Conservation (phyloP, 1,140 invertebrate genomes). For the Pogonognathellus flavescens region DNA sequence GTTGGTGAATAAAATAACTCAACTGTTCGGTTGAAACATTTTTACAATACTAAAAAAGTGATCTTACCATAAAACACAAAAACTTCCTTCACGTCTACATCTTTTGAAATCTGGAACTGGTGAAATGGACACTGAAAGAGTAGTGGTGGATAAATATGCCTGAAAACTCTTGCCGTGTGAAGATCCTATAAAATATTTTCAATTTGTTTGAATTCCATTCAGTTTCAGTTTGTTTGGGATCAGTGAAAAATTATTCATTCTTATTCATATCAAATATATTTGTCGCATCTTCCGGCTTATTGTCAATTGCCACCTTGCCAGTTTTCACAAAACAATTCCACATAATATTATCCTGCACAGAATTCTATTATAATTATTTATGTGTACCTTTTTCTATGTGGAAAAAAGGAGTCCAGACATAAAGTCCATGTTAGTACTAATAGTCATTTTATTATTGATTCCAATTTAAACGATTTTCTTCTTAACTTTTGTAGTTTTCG, state of each 20-base stretch:
- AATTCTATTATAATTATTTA: not conserved
- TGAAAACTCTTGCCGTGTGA: too few relatives aligned
- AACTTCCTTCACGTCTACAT: not conserved
- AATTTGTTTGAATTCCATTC: not conserved
- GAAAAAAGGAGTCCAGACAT: conserved; percentile 31
- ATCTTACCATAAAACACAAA: not conserved
- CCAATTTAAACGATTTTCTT: conserved; percentile 41
- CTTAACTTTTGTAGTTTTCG: conserved; percentile 58
- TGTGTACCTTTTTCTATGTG: conserved; percentile 42
- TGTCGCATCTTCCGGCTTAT: too few relatives aligned
- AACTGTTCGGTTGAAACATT: too few relatives aligned
- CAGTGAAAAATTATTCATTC: too few relatives aligned
- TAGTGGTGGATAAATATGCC: too few relatives aligned
- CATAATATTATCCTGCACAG: too few relatives aligned
- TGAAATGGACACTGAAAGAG: too few relatives aligned
- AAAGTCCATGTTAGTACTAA: conserved; percentile 32
- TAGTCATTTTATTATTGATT: conserved; percentile 38
- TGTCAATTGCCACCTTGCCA: too few relatives aligned
- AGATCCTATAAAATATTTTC: not conserved
- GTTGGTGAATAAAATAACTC: conserved; percentile 27
- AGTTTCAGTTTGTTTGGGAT: not conserved
- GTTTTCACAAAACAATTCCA: too few relatives aligned
- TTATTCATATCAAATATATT: too few relatives aligned
- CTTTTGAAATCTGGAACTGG: too few relatives aligned
- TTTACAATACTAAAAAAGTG: too few relatives aligned